Percentiles rank a stretch among this genome's conserved stretches.
Evolutionary conservation across 2,888 invertebrate species (phyloP).

Genomic region (Xestia c-nigrum): DNA sequence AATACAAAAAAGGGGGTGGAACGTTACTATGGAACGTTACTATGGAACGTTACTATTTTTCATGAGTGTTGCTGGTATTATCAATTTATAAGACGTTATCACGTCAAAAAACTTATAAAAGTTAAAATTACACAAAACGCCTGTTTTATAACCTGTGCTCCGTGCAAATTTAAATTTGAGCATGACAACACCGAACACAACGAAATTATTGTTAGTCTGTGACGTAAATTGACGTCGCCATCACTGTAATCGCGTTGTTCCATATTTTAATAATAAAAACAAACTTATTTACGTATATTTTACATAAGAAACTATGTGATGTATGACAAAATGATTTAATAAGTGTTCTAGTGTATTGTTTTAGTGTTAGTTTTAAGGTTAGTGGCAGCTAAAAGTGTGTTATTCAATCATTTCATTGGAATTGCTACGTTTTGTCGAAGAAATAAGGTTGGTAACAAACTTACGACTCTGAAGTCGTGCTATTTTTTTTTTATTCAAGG

Average conservation of each 20-base stretch:
- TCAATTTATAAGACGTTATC: no score
- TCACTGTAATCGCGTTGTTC: neutral
- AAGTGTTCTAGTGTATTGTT: constrained; percentile 15
- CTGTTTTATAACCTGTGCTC: no score
- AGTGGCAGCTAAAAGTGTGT: constrained; percentile 19
- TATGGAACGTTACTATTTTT: no score
- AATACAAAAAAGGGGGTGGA: no score
- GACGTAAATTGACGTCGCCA: constrained; percentile 42
- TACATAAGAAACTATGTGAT: constrained; percentile 9
- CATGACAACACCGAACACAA: constrained; percentile 20
- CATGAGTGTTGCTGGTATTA: no score
- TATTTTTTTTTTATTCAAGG: neutral
- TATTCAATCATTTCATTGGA: constrained; percentile 28
- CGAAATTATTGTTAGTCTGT: constrained; percentile 47
- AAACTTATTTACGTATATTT: constrained; percentile 34
- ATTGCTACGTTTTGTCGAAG: constrained; percentile 18
- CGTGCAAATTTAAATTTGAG: constrained; percentile 6
- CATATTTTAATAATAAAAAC: constrained; percentile 23
- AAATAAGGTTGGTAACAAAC: constrained; percentile 14
- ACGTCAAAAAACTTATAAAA: no score
- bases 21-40: no score
- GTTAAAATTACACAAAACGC: no score
- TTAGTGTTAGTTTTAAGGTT: constrained; percentile 19
- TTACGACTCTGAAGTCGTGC: neutral
- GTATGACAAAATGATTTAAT: constrained; percentile 16